Percentiles rank a stretch among this genome's conserved stretches.
Conservation (phyloP, 2,113 vertebrate species). For the Leptobrachium leishanense region DNA sequence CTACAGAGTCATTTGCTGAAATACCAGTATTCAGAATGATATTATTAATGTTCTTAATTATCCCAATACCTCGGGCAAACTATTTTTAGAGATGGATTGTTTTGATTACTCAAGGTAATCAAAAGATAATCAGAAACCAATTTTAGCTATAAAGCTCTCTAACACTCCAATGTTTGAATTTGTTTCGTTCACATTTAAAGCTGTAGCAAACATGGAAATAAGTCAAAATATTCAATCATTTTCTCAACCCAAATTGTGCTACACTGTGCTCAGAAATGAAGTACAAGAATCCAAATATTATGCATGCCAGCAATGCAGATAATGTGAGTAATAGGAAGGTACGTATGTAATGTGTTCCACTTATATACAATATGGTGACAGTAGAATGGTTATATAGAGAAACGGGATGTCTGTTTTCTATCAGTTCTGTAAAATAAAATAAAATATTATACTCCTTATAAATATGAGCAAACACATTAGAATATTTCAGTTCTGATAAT, state of each 20-base stretch:
- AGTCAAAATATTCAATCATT: not conserved
- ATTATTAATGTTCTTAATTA: slow-evolving; percentile 34
- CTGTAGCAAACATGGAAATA: not conserved
- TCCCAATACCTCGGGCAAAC: slow-evolving; percentile 1
- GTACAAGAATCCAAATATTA: not conserved
- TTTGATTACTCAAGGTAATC: slow-evolving; percentile 20
- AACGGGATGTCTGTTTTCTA: too few relatives aligned
- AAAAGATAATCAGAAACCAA: slow-evolving; percentile 26
- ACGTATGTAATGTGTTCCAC: too few relatives aligned
- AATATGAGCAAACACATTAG: too few relatives aligned
- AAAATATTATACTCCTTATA: too few relatives aligned
- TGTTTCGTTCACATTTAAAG: not conserved
- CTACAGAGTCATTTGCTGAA: not conserved
- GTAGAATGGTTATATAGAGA: too few relatives aligned
- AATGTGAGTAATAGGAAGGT: too few relatives aligned
- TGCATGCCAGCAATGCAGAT: not conserved
- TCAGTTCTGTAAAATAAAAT: too few relatives aligned
- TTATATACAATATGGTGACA: too few relatives aligned
- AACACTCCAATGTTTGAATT: slow-evolving; percentile 10
- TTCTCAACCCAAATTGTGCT: not conserved
- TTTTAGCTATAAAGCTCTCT: slow-evolving; percentile 7
- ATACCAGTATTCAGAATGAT: not conserved
- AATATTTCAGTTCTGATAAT: too few relatives aligned
- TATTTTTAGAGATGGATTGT: slow-evolving; percentile 9
- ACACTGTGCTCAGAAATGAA: not conserved